These are phyloP conservation scores for Indri indri DNA, from an alignment of 2,113 vertebrate genomes.

Conservation along the genomic window DNA sequence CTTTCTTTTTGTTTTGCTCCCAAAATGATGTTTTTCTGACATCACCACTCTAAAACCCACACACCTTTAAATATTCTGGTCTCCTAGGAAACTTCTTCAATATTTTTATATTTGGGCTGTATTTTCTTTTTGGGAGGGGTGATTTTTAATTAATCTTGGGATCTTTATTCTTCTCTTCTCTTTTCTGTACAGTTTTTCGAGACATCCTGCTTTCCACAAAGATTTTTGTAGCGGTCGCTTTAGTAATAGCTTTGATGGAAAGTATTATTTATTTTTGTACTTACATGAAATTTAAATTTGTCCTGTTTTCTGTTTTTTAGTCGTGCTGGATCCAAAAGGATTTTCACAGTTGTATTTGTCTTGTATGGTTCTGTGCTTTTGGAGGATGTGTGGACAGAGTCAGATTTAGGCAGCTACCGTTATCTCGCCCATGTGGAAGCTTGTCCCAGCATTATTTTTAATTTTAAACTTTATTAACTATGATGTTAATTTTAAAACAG, in stretches of 20 bases:
- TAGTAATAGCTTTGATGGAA: background rate
- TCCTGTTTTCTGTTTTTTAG: background rate
- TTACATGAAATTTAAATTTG: background rate
- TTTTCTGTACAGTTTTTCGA: background rate
- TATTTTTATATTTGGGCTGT: background rate
- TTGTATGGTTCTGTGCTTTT: background rate
- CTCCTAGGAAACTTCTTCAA: background rate
- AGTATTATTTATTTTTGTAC: background rate
- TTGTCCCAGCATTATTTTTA: background rate
- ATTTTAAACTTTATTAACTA: background rate
- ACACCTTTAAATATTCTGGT: background rate
- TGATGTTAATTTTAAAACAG: background rate
- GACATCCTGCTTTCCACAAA: background rate
- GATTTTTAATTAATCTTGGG: background rate
- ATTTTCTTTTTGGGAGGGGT: background rate
- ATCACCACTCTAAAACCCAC: background rate
- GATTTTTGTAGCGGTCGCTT: background rate
- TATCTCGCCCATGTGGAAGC: background rate
- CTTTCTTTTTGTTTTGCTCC: background rate
- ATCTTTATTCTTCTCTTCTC: background rate
- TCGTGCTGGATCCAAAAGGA: too few species aligned
- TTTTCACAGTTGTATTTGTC: background rate
- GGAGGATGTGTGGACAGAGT: background rate
- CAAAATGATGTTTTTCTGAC: background rate
- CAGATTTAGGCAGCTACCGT: background rate